phyloP scores from a whole-genome alignment of 1,140 invertebrate species.

The Cyclargus thomasi region DNA sequence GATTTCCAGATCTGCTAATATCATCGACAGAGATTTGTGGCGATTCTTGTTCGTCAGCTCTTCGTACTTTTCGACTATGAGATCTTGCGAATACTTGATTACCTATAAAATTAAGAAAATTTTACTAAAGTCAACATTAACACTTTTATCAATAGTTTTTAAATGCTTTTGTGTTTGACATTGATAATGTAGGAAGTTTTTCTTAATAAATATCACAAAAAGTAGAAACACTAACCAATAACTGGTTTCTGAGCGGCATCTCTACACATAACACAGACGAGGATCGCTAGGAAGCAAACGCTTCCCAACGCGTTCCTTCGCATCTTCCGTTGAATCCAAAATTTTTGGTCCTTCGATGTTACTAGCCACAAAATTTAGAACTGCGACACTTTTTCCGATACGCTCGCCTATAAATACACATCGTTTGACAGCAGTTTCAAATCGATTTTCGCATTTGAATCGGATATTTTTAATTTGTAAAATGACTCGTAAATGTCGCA shows the following conservation, averaged over 20 bases:
- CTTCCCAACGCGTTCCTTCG: conserved; percentile 11
- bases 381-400: neutral
- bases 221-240: neutral
- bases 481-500: neutral
- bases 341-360: conserved; percentile 10
- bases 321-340: conserved; percentile 4
- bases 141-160: too few relatives aligned
- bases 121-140: too few relatives aligned
- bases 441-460: neutral
- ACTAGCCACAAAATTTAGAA: neutral
- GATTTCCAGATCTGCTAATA: neutral
- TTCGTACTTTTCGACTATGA: neutral
- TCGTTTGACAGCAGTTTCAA: neutral
- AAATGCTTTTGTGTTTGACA: neutral
- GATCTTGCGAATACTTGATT: neutral
- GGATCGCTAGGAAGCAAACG: conserved; percentile 19
- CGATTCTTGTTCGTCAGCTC: neutral
- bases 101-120: neutral
- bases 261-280: conserved; percentile 5
- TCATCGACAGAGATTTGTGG: neutral
- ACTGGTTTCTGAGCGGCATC: neutral
- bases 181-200: too few relatives aligned
- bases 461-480: neutral
- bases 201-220: neutral
- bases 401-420: conserved; percentile 1